Evolutionary conservation across 2,113 vertebrate genomes (phyloP).

Genomic region (Polyodon spathula): DNA sequence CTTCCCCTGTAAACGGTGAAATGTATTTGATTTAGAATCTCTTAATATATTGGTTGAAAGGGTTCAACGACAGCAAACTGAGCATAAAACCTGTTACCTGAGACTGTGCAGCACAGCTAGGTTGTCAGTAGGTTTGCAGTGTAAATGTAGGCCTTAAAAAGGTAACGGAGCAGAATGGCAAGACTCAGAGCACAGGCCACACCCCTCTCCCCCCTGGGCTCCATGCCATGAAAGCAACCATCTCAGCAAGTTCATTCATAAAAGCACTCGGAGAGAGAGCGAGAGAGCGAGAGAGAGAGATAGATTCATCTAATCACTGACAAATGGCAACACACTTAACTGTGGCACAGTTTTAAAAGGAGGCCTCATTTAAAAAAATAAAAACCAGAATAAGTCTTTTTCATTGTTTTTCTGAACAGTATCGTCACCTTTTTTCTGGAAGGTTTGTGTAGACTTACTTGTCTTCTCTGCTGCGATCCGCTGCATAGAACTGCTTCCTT

Average conservation of each 20-base stretch:
- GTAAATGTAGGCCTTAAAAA: neutral
- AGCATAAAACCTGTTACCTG: too few species aligned
- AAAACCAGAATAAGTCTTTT: too few species aligned
- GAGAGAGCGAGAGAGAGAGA: neutral
- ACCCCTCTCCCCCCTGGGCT: neutral
- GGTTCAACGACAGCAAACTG: neutral
- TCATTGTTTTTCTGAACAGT: too few species aligned
- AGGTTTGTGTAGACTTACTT: constrained; percentile 53
- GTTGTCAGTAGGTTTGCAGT: neutral
- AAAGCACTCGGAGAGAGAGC: neutral
- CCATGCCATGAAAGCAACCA: neutral
- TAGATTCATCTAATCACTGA: neutral
- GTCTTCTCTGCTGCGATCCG: constrained; percentile 89
- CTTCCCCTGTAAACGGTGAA: too few species aligned
- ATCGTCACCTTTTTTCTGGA: neutral
- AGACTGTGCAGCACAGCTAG: too few species aligned
- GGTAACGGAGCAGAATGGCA: neutral
- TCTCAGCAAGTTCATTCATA: constrained; percentile 2
- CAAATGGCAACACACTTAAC: neutral
- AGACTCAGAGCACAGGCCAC: neutral
- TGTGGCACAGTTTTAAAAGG: too few species aligned
- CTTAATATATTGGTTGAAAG: too few species aligned
- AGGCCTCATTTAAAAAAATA: too few species aligned
- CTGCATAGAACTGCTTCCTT: constrained; percentile 89
- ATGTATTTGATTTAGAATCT: too few species aligned